Evolutionary conservation across 1,140 invertebrate genomes (phyloP).

Genomic region (Hycleus cichorii): DNA sequence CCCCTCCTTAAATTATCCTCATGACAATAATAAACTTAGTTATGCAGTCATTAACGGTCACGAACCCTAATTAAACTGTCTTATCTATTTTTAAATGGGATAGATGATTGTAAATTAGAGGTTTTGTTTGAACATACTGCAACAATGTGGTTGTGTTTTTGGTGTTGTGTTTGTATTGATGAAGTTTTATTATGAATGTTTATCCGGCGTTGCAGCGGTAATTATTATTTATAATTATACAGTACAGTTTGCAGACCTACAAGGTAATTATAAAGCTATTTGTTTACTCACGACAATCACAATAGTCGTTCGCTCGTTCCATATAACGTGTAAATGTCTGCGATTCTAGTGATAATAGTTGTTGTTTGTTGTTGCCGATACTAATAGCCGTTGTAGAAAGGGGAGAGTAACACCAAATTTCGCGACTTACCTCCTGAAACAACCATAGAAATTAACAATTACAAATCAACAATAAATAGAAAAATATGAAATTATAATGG

Average conservation of each 20-base stretch:
- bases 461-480: not conserved
- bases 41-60: slow-evolving; percentile 17
- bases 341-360: too few species aligned
- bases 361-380: not conserved
- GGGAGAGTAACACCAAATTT: too few species aligned
- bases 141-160: slow-evolving; percentile 2
- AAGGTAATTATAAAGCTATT: slow-evolving; percentile 37
- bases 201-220: slow-evolving; percentile 35
- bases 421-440: too few species aligned
- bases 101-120: slow-evolving; percentile 14
- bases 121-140: slow-evolving; percentile 9
- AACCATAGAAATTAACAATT: not conserved
- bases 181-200: slow-evolving; percentile 34
- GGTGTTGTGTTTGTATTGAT: slow-evolving; percentile 24
- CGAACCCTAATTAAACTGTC: slow-evolving; percentile 19
- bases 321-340: too few species aligned
- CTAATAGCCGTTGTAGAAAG: slow-evolving; percentile 2
- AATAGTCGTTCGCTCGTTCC: too few species aligned
- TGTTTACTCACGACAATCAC: slow-evolving; percentile 30
- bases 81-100: slow-evolving; percentile 20
- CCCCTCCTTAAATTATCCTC: not conserved
- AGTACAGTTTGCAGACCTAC: slow-evolving; percentile 17
- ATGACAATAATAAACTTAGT: slow-evolving; percentile 3
- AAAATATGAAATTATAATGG: not conserved
- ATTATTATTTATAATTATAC: slow-evolving; percentile 34